phyloP scores from a whole-genome alignment of 2,888 invertebrate genomes.

The Gastrophysa polygoni region DNA sequence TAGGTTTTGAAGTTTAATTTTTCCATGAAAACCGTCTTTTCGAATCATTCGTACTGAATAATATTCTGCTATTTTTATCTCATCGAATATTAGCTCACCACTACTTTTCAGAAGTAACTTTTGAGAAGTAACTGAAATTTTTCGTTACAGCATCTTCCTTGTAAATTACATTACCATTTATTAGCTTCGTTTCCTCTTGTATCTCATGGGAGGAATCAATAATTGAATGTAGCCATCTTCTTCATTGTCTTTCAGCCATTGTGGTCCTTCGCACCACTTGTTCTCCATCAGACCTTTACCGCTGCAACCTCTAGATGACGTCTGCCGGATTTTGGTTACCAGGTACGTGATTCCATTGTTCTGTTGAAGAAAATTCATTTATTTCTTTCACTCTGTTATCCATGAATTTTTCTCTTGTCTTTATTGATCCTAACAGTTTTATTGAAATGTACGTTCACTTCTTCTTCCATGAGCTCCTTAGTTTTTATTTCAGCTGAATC shows the following conservation, averaged over 20 bases:
- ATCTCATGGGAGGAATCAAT: neutral
- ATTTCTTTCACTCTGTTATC: neutral
- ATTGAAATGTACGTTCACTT: neutral
- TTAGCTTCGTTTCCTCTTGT: too few relatives aligned
- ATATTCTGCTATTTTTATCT: too few relatives aligned
- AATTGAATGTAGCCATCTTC: neutral
- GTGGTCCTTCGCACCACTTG: neutral
- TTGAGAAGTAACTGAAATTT: neutral
- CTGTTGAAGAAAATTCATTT: neutral
- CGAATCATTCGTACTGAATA: too few relatives aligned
- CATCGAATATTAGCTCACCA: too few relatives aligned
- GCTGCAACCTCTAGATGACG: neutral
- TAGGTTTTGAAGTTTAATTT: too few relatives aligned
- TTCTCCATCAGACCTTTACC: neutral
- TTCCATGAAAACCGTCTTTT: too few relatives aligned
- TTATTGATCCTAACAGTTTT: neutral
- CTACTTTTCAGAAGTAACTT: slow-evolving; percentile 1
- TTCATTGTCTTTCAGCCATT: neutral
- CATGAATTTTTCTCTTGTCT: neutral
- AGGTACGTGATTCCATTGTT: neutral
- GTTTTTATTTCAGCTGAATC: neutral
- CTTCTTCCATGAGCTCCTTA: neutral
- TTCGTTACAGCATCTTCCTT: too few relatives aligned
- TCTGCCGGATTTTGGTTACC: neutral
- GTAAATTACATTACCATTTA: too few relatives aligned